Conservation (phyloP, 2,888 invertebrate genomes). For the Amiota communis region DNA sequence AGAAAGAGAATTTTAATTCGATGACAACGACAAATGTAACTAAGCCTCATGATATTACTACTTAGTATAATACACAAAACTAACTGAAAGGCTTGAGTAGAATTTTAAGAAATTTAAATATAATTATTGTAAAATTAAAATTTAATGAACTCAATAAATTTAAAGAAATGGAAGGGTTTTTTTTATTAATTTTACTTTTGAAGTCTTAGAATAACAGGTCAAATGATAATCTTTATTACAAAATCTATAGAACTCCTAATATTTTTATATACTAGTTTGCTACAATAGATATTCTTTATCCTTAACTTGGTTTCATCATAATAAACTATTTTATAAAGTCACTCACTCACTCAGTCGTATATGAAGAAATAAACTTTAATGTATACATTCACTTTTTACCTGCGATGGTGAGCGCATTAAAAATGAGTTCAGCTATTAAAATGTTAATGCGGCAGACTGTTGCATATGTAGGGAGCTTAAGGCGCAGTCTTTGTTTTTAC, state of each 20-base stretch:
- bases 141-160: no score
- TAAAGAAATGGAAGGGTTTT: background rate
- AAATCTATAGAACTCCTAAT: no score
- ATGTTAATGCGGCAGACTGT: constrained; percentile 7
- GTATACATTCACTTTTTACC: background rate
- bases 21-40: no score
- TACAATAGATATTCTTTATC: background rate
- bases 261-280: background rate
- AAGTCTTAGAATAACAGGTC: background rate
- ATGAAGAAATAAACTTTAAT: background rate
- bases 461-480: background rate
- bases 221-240: no score
- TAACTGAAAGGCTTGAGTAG: no score
- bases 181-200: no score
- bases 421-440: constrained; percentile 5
- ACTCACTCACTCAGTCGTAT: no score
- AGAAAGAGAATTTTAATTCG: no score
- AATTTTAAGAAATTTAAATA: no score
- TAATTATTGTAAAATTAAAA: no score
- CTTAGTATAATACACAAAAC: no score
- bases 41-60: no score
- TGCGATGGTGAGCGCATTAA: background rate
- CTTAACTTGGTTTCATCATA: background rate
- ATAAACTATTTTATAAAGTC: background rate
- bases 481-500: background rate